Base-by-base conservation (phyloP, 2,113 vertebrate genomes). In the Myotis lucifugus region DNA sequence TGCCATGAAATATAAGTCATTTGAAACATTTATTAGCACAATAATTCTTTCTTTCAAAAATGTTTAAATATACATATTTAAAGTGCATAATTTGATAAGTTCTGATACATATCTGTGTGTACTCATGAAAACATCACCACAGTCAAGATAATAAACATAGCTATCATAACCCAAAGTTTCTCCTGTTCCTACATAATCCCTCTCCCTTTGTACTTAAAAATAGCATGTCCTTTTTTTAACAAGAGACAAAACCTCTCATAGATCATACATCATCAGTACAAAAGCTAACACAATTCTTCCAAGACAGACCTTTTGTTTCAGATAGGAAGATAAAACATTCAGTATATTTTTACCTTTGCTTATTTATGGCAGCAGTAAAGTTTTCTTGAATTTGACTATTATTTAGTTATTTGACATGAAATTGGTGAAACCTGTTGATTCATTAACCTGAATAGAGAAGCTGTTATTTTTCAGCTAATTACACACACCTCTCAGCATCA, bases 311-410 rank as follows among this genome's bases (percentile, higher is more conserved):
- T 46, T 59, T 82, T 70, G 15, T 88, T 93, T 78, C n/a, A 67
- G n/a, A 52, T 74, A 78, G 64, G 64, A 92, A n/a, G 34, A 76
- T 40, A 37, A 72, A 95, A 61, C 64, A 56, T 72, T 37, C 42
- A 81, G 17, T 88, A 8, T 86, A 48, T 85, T 64, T 89, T 90
- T 52, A 34, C 32, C 29, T 85, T 89, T 85, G 46, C 59, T 83
- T 91, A 11, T 77, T 87, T 66, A 86, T 48, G 54, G 54, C 25
- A 86, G 25, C 32, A 72, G 19, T 72, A 86, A 86, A 48, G 25
- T 69, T 85, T 79, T 94, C 46, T 78, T 87, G 46, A 84, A 66
- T 91, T 66, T 70, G 18, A 94, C 6, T 81, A 32, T 84, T 11
- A 82, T 8, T 88, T 91, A 85, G 85, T 78, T 73, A 50, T 46